Evolutionary conservation across 2,888 invertebrate species (phyloP).

Genomic region (Empis stercorea): DNA sequence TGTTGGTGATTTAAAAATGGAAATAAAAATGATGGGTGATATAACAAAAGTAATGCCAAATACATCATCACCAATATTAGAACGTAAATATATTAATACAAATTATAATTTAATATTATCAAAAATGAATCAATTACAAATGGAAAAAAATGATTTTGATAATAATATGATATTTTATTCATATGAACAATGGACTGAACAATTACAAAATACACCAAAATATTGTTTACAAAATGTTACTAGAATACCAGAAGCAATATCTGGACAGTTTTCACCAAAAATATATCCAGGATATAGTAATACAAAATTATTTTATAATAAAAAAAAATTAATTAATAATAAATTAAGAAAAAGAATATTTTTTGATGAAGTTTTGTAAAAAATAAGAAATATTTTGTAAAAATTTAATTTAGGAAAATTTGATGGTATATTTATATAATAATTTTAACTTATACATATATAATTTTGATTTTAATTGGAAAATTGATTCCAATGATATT

Average conservation of each 20-base stretch:
- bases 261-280: not conserved
- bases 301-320: no score
- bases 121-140: not conserved
- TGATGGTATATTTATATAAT: no score
- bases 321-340: no score
- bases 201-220: slow-evolving; percentile 23
- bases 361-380: no score
- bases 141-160: not conserved
- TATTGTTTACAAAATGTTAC: slow-evolving; percentile 24
- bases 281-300: not conserved
- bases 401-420: no score
- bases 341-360: no score
- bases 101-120: not conserved
- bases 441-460: no score
- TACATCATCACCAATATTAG: slow-evolving; percentile 26
- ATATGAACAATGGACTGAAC: slow-evolving; percentile 21
- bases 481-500: no score
- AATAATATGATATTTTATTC: slow-evolving; percentile 14
- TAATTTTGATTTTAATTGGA: no score
- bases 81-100: not conserved
- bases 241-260: slow-evolving; percentile 18
- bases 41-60: slow-evolving; percentile 25
- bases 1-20: slow-evolving; percentile 26
- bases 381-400: no score
- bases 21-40: slow-evolving; percentile 30